Conservation (phyloP, 2,113 vertebrate genomes). For the Acanthochromis polyacanthus region DNA sequence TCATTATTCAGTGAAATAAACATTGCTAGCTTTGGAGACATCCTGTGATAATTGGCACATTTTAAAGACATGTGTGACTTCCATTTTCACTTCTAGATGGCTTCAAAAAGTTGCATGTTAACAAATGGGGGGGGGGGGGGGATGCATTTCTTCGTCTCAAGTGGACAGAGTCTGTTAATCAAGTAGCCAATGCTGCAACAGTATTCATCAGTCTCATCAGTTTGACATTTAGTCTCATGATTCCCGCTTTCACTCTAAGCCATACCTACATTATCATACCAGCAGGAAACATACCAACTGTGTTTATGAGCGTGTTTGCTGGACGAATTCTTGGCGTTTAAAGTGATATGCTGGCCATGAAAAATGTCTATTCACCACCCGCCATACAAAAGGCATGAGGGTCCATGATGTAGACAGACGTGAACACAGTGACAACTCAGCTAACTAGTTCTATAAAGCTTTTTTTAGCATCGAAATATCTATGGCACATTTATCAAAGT, state of each 20-base stretch:
- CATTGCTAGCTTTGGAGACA: slow-evolving; percentile 5
- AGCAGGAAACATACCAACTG: background rate
- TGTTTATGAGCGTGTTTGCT: background rate
- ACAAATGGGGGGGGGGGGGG: background rate
- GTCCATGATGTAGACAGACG: slow-evolving; percentile 26
- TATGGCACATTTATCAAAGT: slow-evolving; percentile 64
- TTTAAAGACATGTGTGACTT: background rate
- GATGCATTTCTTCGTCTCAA: background rate
- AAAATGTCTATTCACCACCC: background rate
- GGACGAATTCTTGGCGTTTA: slow-evolving; percentile 18
- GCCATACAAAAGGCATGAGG: slow-evolving; percentile 41
- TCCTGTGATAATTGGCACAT: slow-evolving; percentile 16
- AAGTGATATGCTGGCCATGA: slow-evolving; percentile 40
- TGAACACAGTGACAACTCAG: slow-evolving; percentile 10
- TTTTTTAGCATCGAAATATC: slow-evolving; percentile 31
- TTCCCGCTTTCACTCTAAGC: background rate
- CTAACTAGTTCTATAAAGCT: slow-evolving; percentile 20
- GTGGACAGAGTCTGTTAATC: background rate
- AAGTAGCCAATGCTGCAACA: background rate
- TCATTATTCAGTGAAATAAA: background rate
- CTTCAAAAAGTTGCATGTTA: background rate
- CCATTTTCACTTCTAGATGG: background rate
- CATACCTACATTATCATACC: background rate
- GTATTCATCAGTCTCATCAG: background rate
- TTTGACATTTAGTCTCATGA: background rate